A percentile compares a stretch with the other conserved stretches of the same genome.
Evolutionary conservation across 2,888 invertebrate genomes (phyloP).

Genomic region (Mimas tiliae): DNA sequence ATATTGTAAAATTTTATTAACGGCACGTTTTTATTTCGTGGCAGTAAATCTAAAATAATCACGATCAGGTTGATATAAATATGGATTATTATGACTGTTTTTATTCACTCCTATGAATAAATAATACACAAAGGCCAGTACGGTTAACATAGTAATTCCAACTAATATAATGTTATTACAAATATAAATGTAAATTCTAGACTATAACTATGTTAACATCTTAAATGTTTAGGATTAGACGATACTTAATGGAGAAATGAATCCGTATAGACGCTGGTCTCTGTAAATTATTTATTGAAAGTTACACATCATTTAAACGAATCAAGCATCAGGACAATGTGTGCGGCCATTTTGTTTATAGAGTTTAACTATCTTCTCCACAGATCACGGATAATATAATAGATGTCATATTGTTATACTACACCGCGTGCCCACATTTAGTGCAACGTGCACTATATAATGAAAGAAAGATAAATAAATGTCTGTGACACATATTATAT

Average conservation of each 20-base stretch:
- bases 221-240: conserved; percentile 3
- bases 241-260: neutral
- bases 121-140: conserved; percentile 13
- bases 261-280: neutral
- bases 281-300: neutral
- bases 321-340: conserved; percentile 62
- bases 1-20: conserved; percentile 22
- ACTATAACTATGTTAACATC: conserved; percentile 5
- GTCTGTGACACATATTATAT: too few relatives aligned
- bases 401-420: too few relatives aligned
- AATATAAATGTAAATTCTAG: neutral
- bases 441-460: too few relatives aligned
- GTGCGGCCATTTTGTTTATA: conserved; percentile 53
- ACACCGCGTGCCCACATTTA: too few relatives aligned
- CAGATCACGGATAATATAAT: too few relatives aligned
- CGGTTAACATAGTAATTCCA: neutral
- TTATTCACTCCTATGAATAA: neutral
- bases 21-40: conserved; percentile 4
- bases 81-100: neutral
- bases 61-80: conserved; percentile 14
- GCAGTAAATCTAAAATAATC: conserved; percentile 10
- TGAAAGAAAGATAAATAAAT: too few relatives aligned
- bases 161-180: neutral
- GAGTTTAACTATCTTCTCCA: conserved; percentile 48
- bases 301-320: conserved; percentile 24